These are phyloP conservation scores for Falco cherrug DNA, from an alignment of 2,797 vertebrate genomes.

Conservation along the genomic window DNA sequence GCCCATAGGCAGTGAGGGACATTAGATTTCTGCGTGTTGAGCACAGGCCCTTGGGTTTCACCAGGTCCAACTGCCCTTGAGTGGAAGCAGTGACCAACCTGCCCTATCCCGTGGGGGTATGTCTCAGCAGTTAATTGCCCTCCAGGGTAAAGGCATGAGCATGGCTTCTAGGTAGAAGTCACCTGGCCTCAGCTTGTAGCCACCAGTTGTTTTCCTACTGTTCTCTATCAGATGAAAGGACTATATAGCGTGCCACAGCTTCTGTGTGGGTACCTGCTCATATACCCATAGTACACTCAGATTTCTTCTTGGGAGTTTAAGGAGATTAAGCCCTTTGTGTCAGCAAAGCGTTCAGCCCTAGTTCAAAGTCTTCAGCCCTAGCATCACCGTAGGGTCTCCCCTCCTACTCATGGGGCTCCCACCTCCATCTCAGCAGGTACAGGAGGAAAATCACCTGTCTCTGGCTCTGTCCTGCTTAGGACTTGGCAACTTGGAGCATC, in stretches of 20 bases:
- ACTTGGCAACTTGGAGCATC: background rate
- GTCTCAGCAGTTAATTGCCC: background rate
- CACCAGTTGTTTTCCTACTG: background rate
- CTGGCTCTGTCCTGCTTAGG: background rate
- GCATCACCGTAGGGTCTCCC: background rate
- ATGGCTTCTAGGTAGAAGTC: background rate
- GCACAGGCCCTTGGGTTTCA: background rate
- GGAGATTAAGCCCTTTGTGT: background rate
- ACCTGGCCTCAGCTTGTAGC: background rate
- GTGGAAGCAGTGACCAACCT: background rate
- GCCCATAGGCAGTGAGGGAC: background rate
- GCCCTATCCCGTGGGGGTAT: background rate
- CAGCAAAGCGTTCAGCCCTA: background rate
- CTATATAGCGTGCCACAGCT: fast-evolving
- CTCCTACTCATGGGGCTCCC: background rate
- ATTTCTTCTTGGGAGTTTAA: background rate
- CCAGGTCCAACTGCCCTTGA: background rate
- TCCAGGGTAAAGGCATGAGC: background rate
- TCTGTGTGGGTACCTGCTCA: background rate
- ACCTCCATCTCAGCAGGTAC: background rate
- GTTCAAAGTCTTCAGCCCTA: background rate
- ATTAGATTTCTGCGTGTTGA: background rate
- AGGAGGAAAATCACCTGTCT: background rate
- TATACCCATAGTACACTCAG: background rate
- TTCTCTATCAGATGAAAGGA: background rate